phyloP scores from a whole-genome alignment of 2,113 vertebrate species.

The Probosciger aterrimus region DNA sequence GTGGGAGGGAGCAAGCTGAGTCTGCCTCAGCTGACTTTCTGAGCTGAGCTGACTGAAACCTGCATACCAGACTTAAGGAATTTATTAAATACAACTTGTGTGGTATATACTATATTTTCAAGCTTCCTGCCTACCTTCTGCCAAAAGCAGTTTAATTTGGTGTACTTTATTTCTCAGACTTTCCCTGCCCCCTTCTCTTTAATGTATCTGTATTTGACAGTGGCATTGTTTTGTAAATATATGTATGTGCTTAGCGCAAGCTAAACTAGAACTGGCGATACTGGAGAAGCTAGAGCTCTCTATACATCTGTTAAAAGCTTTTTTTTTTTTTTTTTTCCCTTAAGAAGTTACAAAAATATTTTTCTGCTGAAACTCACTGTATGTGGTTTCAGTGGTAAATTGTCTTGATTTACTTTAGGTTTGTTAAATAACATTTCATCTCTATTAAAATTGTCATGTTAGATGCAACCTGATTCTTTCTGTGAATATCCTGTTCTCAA shows the following conservation, averaged over 20 bases:
- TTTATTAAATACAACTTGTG: slow-evolving; percentile 34
- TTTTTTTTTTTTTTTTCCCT: accelerated
- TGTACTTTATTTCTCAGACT: neutral
- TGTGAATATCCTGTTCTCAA: neutral
- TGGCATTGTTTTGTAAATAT: slow-evolving; percentile 9
- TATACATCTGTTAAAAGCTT: neutral
- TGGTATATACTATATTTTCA: neutral
- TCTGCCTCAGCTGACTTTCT: neutral
- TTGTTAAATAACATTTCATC: neutral
- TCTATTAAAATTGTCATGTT: neutral
- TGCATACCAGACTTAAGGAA: neutral
- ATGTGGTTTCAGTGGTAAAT: neutral
- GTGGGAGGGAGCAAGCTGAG: neutral
- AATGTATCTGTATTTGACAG: neutral
- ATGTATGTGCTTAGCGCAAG: neutral
- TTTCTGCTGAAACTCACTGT: neutral
- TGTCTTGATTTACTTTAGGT: neutral
- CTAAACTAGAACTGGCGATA: neutral
- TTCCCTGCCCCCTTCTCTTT: neutral
- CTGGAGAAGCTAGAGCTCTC: neutral
- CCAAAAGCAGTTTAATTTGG: slow-evolving; percentile 3
- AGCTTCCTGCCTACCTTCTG: neutral
- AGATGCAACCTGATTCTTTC: neutral
- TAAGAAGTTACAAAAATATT: neutral
- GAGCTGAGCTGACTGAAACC: neutral